A percentile compares a stretch with the other conserved stretches of the same genome.
These are phyloP conservation scores for Sardina pilchardus DNA, from an alignment of 2,113 vertebrate genomes.

Conservation along the genomic window DNA sequence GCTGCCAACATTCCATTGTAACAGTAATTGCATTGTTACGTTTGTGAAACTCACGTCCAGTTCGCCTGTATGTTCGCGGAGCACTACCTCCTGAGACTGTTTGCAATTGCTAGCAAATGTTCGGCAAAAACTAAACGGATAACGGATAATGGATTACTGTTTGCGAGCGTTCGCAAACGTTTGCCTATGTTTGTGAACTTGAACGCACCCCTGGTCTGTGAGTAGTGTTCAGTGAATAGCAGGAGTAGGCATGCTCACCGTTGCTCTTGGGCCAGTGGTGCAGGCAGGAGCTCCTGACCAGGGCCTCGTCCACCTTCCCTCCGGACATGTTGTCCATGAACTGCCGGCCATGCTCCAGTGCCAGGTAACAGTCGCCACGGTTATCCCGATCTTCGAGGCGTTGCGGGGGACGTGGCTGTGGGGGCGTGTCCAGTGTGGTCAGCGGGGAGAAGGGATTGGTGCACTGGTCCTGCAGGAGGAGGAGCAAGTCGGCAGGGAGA, in stretches of 20 bases:
- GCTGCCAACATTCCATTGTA: no score
- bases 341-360: constrained; percentile 94
- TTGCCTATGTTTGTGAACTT: no score
- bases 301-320: constrained; percentile 93
- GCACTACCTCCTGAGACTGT: no score
- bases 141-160: no score
- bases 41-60: no score
- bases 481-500: constrained; percentile 87
- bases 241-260: constrained; percentile 69
- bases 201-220: no score
- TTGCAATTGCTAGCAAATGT: no score
- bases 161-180: no score
- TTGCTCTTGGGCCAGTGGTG: constrained; percentile 94
- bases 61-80: no score
- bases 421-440: constrained; percentile 44
- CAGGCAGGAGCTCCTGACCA: constrained; percentile 94
- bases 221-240: no score
- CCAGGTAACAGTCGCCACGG: constrained; percentile 94
- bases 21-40: no score
- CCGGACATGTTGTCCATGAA: constrained; percentile 99
- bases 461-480: constrained; percentile 94
- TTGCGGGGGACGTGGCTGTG: constrained; percentile 57
- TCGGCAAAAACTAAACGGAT: no score
- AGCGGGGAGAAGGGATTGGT: constrained; percentile 92
- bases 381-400: constrained; percentile 93